Evolutionary conservation across 1,140 invertebrate genomes (phyloP).

Genomic region (Scylla paramamosain): DNA sequence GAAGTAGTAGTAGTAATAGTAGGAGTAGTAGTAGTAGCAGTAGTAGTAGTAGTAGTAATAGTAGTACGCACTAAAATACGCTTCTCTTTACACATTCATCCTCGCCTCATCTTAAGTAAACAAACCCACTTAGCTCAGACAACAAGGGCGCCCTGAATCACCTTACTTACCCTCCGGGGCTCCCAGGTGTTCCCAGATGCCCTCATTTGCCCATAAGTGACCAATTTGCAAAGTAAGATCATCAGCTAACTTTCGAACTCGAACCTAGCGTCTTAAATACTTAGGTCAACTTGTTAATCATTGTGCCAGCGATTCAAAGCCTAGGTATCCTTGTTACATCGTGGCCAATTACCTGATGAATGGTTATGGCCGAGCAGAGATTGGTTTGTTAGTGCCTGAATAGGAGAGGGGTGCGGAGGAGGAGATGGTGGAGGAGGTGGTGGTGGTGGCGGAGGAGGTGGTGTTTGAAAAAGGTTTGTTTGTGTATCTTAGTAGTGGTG

Average conservation of each 20-base stretch:
- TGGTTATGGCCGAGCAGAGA: background rate
- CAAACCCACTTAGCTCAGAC: too few species aligned
- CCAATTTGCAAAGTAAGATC: background rate
- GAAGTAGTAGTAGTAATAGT: conserved; percentile 46
- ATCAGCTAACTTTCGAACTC: background rate
- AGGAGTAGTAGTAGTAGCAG: conserved; percentile 41
- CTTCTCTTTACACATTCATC: too few species aligned
- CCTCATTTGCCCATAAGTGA: too few species aligned
- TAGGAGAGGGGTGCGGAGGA: background rate
- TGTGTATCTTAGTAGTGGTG: background rate
- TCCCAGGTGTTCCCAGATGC: too few species aligned
- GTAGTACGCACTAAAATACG: conserved; percentile 2
- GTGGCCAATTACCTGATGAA: background rate
- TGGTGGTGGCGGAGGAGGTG: background rate
- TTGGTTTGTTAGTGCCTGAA: background rate
- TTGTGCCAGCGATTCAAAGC: background rate
- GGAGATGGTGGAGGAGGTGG: background rate
- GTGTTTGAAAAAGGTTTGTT: too few species aligned
- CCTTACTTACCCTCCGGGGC: too few species aligned
- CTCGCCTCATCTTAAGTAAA: too few species aligned
- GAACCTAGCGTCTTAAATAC: background rate
- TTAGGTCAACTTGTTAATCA: background rate
- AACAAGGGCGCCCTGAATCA: too few species aligned
- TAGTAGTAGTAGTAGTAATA: conserved; percentile 43
- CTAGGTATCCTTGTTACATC: background rate